phyloP scores from a whole-genome alignment of 2,113 vertebrate species.

The Hemicordylus capensis region DNA sequence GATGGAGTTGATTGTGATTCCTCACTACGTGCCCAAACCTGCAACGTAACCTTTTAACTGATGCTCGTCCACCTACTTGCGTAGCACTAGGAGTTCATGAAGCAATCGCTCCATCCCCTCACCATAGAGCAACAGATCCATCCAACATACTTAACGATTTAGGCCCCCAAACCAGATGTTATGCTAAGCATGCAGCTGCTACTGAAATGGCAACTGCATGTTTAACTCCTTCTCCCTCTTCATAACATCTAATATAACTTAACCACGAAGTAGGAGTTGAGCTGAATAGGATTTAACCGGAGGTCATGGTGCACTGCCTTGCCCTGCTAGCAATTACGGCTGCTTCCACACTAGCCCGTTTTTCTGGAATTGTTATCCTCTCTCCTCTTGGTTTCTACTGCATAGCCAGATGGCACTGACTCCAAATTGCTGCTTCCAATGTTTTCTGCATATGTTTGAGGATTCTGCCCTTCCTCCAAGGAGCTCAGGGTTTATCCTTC shows the following conservation, averaged over 20 bases:
- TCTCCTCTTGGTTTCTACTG: no score
- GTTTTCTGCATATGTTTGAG: no score
- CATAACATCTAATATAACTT: background rate
- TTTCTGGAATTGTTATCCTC: no score
- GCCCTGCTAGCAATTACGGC: no score
- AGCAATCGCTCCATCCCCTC: background rate
- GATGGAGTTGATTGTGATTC: background rate
- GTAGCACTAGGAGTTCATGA: background rate
- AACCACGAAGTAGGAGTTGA: no score
- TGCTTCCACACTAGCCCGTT: no score
- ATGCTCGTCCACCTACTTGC: background rate
- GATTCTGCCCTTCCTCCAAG: no score
- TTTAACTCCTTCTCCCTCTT: background rate
- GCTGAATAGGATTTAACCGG: no score
- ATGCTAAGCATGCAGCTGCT: background rate
- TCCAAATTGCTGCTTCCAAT: no score
- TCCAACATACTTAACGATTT: background rate
- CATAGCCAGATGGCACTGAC: no score
- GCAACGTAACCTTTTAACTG: background rate
- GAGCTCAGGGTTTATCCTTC: no score
- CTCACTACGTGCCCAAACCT: background rate
- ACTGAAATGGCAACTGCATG: background rate
- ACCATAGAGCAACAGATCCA: background rate
- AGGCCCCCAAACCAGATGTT: background rate
- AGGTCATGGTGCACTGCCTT: no score